A percentile compares a stretch with the other conserved stretches of the same genome.
Evolutionary conservation across 2,888 invertebrate genomes (phyloP).

Genomic region (Phyllotreta cruciferae): DNA sequence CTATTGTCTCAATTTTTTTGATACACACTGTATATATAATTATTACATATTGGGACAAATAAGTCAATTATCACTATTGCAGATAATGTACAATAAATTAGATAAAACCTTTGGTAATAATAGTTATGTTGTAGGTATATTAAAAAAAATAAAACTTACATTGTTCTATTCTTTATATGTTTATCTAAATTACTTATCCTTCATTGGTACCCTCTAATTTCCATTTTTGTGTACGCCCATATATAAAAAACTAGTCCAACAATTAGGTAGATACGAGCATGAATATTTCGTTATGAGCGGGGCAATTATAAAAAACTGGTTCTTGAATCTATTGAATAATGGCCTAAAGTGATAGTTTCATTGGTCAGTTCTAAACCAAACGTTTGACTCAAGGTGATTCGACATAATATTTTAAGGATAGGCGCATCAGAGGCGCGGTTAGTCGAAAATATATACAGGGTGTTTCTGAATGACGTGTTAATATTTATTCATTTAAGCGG

Average conservation of each 20-base stretch:
- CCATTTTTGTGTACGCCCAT: slow-evolving; percentile 15
- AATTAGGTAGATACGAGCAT: background rate
- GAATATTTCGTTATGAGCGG: slow-evolving; percentile 16
- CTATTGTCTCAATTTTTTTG: too few species aligned
- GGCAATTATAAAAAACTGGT: slow-evolving; percentile 46
- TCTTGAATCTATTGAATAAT: slow-evolving; percentile 48
- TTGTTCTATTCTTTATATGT: background rate
- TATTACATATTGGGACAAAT: too few species aligned
- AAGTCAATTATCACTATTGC: too few species aligned
- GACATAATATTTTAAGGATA: slow-evolving; percentile 53
- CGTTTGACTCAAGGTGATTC: slow-evolving; percentile 53
- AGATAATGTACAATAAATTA: too few species aligned
- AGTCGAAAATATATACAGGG: background rate
- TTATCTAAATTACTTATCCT: background rate
- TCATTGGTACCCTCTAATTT: slow-evolving; percentile 18
- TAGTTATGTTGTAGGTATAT: too few species aligned
- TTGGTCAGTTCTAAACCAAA: slow-evolving; percentile 49
- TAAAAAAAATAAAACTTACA: too few species aligned
- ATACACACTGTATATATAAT: too few species aligned
- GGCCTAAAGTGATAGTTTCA: slow-evolving; percentile 54
- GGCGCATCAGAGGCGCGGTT: slow-evolving; percentile 38
- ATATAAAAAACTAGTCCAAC: slow-evolving; percentile 10
- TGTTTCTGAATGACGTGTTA: too few species aligned
- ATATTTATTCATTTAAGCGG: background rate
- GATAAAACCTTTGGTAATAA: too few species aligned